These are phyloP conservation scores for Cyanoliseus patagonus DNA, from an alignment of 2,113 vertebrate genomes.

Conservation along the genomic window DNA sequence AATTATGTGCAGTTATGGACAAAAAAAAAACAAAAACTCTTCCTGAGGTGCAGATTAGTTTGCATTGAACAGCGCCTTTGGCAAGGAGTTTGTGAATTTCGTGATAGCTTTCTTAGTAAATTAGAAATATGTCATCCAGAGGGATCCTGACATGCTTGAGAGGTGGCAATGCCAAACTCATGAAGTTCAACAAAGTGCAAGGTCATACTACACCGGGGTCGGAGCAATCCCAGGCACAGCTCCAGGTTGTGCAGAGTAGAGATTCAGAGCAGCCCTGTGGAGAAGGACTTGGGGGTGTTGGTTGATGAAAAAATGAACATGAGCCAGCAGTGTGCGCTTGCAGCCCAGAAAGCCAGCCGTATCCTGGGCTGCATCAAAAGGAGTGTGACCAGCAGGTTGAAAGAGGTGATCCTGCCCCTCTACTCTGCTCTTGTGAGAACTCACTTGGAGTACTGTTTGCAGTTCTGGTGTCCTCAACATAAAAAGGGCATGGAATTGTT, in stretches of 20 bases:
- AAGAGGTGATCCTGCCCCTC: too few species aligned
- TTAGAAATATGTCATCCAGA: slow-evolving; percentile 14
- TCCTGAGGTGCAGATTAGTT: slow-evolving; percentile 48
- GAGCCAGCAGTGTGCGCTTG: too few species aligned
- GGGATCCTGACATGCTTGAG: not conserved
- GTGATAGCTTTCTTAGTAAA: slow-evolving; percentile 49
- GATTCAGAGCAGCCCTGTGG: not conserved
- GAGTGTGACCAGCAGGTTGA: too few species aligned
- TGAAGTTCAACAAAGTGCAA: not conserved
- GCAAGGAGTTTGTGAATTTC: slow-evolving; percentile 46
- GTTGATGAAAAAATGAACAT: too few species aligned
- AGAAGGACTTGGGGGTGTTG: too few species aligned
- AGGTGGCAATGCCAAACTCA: not conserved
- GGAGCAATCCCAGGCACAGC: not conserved
- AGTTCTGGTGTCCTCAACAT: too few species aligned
- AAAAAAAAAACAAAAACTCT: not conserved
- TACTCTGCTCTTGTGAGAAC: too few species aligned
- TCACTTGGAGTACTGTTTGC: too few species aligned
- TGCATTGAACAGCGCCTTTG: slow-evolving; percentile 29
- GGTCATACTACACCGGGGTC: not conserved
- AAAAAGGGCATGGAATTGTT: too few species aligned
- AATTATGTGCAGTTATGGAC: slow-evolving; percentile 69
- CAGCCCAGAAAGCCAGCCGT: too few species aligned
- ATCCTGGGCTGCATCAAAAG: too few species aligned
- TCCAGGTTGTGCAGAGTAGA: not conserved